Percentiles rank a stretch among this genome's conserved stretches.
These are phyloP conservation scores for Drosophila falleni DNA, from an alignment of 2,888 invertebrate species.

Conservation along the genomic window DNA sequence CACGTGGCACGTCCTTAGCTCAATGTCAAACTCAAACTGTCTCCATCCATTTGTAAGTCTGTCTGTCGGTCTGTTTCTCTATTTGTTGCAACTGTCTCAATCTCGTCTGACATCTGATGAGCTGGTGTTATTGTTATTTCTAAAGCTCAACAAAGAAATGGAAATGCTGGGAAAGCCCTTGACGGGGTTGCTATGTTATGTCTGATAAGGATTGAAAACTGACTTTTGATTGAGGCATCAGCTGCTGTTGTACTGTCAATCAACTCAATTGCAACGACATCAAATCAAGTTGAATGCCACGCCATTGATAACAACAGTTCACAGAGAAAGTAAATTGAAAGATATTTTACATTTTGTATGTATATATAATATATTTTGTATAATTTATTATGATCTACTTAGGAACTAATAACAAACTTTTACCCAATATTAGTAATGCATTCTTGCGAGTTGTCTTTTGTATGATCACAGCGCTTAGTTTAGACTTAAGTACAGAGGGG, in stretches of 20 bases:
- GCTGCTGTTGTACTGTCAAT: constrained; percentile 53
- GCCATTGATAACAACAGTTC: constrained; percentile 14
- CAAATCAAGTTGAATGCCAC: constrained; percentile 54
- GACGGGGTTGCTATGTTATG: constrained; percentile 14
- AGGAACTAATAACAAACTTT: constrained; percentile 61
- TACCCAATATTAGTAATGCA: constrained; percentile 13
- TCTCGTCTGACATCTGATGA: constrained; percentile 43
- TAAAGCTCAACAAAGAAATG: constrained; percentile 41
- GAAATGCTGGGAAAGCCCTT: constrained; percentile 36
- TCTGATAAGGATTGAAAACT: constrained; percentile 26
- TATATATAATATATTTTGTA: constrained; percentile 31
- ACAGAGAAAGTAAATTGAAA: background rate
- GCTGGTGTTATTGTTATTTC: constrained; percentile 37
- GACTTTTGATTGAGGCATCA: constrained; percentile 33
- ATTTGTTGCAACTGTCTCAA: constrained; percentile 52
- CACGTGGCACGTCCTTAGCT: constrained; percentile 63
- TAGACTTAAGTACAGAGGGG: constrained; percentile 52
- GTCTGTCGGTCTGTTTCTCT: constrained; percentile 30
- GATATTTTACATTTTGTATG: background rate
- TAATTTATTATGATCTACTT: constrained; percentile 74
- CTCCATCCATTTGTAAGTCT: constrained; percentile 48
- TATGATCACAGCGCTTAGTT: constrained; percentile 72
- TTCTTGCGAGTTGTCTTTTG: constrained; percentile 51
- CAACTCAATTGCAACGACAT: constrained; percentile 45
- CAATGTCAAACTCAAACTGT: constrained; percentile 71